Conservation (phyloP, 23 tunicate species). For the Diplosoma virens region DNA sequence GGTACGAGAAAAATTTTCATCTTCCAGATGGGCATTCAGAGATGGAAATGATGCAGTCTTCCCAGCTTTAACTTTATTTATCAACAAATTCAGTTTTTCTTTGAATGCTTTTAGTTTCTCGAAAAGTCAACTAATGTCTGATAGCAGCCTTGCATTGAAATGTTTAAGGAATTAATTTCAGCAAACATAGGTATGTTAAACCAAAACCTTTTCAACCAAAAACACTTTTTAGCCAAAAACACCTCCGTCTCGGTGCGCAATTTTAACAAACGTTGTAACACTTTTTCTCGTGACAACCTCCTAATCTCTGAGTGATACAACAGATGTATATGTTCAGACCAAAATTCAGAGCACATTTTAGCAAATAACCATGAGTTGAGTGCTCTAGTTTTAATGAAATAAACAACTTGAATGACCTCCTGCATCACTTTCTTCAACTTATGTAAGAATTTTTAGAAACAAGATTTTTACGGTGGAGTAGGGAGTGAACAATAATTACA, state of each 20-base stretch:
- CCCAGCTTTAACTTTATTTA: neutral
- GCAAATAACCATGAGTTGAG: too few species aligned
- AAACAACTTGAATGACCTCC: neutral
- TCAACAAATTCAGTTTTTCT: neutral
- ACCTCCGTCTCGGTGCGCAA: neutral
- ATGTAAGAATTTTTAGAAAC: too few species aligned
- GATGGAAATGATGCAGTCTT: neutral
- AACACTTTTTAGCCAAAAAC: slow-evolving; percentile 4
- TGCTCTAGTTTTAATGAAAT: too few species aligned
- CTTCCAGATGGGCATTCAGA: neutral
- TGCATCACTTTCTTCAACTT: neutral
- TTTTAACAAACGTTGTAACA: neutral
- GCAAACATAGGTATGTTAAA: too few species aligned
- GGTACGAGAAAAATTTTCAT: neutral
- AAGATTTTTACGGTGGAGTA: too few species aligned
- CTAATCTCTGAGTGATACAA: neutral
- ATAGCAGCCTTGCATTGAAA: too few species aligned
- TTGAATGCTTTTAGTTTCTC: neutral
- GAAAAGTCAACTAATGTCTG: too few species aligned
- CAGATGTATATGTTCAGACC: neutral
- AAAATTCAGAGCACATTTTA: neutral
- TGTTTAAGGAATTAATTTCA: too few species aligned
- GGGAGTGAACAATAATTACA: too few species aligned
- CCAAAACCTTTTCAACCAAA: neutral
- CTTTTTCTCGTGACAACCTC: neutral